Evolutionary conservation across 2,113 vertebrate genomes (phyloP).

Genomic region (Ailurus styani): DNA sequence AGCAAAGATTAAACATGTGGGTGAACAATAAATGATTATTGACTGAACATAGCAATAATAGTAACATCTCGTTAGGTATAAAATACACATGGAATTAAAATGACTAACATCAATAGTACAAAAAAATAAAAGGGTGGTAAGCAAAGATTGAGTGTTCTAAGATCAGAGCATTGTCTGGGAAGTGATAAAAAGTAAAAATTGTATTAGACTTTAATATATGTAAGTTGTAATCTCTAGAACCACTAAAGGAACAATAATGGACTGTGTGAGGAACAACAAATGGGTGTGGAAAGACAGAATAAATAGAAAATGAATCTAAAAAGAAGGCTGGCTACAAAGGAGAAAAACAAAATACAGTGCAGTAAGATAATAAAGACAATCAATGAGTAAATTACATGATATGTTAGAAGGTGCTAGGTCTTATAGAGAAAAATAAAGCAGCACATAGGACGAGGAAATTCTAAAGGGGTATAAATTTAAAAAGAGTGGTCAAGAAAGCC

Average conservation of each 20-base stretch:
- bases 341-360: not conserved
- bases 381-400: not conserved
- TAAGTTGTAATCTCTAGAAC: not conserved
- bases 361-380: not conserved
- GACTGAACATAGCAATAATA: not conserved
- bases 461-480: not conserved
- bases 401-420: not conserved
- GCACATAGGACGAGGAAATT: not conserved
- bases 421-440: not conserved
- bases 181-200: not conserved
- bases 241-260: not conserved
- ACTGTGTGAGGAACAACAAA: not conserved
- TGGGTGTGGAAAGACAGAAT: not conserved
- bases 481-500: not conserved
- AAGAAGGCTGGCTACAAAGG: not conserved
- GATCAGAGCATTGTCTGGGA: not conserved
- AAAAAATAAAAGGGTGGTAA: not conserved
- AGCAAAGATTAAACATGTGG: not conserved
- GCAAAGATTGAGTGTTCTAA: not conserved
- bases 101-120: not conserved
- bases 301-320: not conserved
- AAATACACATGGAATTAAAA: not conserved
- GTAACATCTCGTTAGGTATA: not conserved
- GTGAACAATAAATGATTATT: not conserved
- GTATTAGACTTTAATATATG: not conserved